phyloP scores from a whole-genome alignment of 2,113 vertebrate species.

The Promerops cafer region DNA sequence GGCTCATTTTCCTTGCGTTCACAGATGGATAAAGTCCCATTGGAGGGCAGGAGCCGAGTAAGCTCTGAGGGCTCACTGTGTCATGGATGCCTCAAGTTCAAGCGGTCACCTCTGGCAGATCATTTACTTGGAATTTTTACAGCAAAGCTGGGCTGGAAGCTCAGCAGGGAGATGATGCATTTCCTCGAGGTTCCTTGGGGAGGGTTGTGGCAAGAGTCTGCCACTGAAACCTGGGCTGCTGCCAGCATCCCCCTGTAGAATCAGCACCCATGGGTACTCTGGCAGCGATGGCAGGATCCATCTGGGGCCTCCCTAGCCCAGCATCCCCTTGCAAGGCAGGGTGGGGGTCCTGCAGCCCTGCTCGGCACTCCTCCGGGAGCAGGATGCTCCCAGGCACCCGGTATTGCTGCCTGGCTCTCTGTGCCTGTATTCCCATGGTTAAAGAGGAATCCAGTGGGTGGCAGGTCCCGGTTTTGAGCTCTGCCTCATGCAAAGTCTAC shows the following conservation, averaged over 20 bases:
- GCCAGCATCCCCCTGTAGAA: not conserved
- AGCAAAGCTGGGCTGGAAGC: not conserved
- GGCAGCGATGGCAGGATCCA: not conserved
- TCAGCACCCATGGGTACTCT: not conserved
- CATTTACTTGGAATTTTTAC: not conserved
- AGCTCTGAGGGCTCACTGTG: not conserved
- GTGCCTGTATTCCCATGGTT: not conserved
- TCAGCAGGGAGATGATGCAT: not conserved
- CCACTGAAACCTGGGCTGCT: not conserved
- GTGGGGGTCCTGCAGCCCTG: not conserved
- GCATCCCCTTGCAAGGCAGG: not conserved
- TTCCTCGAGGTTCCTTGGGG: not conserved
- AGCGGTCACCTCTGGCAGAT: not conserved
- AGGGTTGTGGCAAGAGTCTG: not conserved
- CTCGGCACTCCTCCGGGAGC: not conserved
- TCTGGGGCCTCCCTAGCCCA: not conserved
- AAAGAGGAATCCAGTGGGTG: not conserved
- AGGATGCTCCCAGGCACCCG: not conserved
- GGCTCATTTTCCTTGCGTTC: not conserved
- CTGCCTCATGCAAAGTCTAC: not conserved
- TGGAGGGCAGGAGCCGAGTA: not conserved
- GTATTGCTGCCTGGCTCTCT: not conserved
- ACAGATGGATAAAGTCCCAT: not conserved
- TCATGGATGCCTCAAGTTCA: not conserved
- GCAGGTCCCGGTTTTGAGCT: not conserved